Conservation (phyloP, 2,113 vertebrate species). For the Apteryx owenii region DNA sequence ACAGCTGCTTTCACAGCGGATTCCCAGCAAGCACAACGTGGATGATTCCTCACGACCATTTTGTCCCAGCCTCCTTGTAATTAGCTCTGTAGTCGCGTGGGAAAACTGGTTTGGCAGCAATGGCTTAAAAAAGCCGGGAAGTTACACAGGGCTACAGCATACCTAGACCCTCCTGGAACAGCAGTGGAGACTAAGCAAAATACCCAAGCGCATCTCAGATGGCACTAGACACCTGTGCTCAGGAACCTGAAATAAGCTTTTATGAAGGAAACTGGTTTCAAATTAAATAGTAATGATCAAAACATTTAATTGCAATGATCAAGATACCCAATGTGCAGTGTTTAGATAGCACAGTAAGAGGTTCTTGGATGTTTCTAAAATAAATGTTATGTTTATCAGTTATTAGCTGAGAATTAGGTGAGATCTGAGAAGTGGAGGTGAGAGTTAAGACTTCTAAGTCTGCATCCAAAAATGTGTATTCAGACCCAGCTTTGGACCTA, state of each 20-base stretch:
- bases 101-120: background rate
- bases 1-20: background rate
- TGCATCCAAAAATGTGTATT: background rate
- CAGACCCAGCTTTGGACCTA: background rate
- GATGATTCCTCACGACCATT: background rate
- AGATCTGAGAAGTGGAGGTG: background rate
- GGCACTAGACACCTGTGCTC: background rate
- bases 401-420: background rate
- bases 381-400: background rate
- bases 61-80: background rate
- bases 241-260: background rate
- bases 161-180: background rate
- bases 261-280: background rate
- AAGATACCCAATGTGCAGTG: fast-evolving
- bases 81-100: background rate
- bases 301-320: background rate
- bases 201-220: background rate
- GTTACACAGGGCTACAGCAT: background rate
- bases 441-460: background rate
- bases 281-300: background rate
- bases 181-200: background rate
- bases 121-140: background rate
- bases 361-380: background rate
- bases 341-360: background rate
- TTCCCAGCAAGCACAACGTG: background rate